Evolutionary conservation across 2,797 vertebrate species (phyloP).

Genomic region (Parambassis ranga): DNA sequence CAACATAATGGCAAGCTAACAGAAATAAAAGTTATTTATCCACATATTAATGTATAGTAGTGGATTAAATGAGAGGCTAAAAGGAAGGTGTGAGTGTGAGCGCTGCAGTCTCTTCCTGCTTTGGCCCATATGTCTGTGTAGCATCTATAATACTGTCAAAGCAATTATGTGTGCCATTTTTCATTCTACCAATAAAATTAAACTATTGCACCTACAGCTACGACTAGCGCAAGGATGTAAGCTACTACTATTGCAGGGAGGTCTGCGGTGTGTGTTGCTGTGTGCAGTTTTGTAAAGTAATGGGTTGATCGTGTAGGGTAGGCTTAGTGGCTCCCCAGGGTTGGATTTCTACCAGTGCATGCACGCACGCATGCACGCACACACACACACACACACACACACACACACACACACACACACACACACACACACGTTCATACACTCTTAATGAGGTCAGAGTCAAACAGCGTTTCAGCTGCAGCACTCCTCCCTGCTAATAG

Average conservation of each 20-base stretch:
- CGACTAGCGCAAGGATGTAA: conserved; percentile 53
- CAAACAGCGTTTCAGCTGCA: conserved; percentile 70
- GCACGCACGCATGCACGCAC: conserved; percentile 12
- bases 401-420: conserved; percentile 8
- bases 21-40: conserved; percentile 4
- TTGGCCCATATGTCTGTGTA: conserved; percentile 39
- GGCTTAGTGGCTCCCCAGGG: conserved; percentile 72
- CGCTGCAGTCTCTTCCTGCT: conserved; percentile 36
- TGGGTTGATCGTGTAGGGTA: conserved; percentile 73
- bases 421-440: conserved; percentile 10
- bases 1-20: conserved; percentile 17
- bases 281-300: conserved; percentile 75
- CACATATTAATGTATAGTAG: background rate
- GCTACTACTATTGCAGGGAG: conserved; percentile 57
- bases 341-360: conserved; percentile 65
- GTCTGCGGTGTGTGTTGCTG: conserved; percentile 52
- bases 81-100: conserved; percentile 22
- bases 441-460: conserved; percentile 78
- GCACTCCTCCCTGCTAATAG: conserved; percentile 70
- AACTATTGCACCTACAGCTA: conserved; percentile 62
- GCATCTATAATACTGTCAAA: conserved; percentile 54
- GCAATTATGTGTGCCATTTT: conserved; percentile 54
- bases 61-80: conserved; percentile 11
- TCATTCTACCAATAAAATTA: conserved; percentile 59
- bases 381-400: conserved; percentile 14